Evolutionary conservation across 1,140 invertebrate species (phyloP).

Genomic region (Rhagoletis zephyria): DNA sequence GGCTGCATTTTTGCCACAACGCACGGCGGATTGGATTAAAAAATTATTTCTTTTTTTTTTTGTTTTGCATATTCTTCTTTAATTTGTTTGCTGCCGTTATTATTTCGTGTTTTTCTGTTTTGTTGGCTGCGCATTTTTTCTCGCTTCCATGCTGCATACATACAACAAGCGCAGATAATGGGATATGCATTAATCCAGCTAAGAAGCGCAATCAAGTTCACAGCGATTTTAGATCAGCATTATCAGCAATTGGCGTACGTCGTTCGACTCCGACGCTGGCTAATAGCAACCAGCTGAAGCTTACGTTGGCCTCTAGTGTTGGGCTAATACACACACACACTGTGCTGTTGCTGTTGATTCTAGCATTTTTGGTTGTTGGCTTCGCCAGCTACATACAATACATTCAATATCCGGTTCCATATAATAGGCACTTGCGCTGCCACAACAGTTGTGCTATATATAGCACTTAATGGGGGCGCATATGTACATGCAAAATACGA

Average conservation of each 20-base stretch:
- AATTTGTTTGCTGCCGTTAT: constrained; percentile 46
- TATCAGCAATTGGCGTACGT: constrained; percentile 41
- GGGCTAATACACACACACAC: background rate
- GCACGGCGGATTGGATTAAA: constrained; percentile 39
- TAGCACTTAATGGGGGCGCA: constrained; percentile 45
- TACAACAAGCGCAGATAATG: constrained; percentile 35
- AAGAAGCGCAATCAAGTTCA: constrained; percentile 31
- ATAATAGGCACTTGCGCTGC: constrained; percentile 8
- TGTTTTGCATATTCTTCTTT: background rate
- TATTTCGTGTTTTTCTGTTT: background rate
- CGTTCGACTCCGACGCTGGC: background rate
- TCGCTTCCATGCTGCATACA: background rate
- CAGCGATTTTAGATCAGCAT: constrained; percentile 19
- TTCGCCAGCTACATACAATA: no score
- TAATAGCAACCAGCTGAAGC: background rate
- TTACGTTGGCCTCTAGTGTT: background rate
- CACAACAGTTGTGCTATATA: constrained; percentile 12
- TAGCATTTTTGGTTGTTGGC: background rate
- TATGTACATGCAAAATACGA: constrained; percentile 22
- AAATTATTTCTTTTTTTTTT: constrained; percentile 22
- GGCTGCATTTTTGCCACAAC: background rate
- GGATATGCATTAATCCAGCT: constrained; percentile 35
- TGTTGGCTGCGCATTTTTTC: background rate
- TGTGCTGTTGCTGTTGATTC: background rate
- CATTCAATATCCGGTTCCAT: constrained; percentile 38